These are phyloP conservation scores for Coleophora deauratella DNA, from an alignment of 2,888 invertebrate species.

Conservation along the genomic window DNA sequence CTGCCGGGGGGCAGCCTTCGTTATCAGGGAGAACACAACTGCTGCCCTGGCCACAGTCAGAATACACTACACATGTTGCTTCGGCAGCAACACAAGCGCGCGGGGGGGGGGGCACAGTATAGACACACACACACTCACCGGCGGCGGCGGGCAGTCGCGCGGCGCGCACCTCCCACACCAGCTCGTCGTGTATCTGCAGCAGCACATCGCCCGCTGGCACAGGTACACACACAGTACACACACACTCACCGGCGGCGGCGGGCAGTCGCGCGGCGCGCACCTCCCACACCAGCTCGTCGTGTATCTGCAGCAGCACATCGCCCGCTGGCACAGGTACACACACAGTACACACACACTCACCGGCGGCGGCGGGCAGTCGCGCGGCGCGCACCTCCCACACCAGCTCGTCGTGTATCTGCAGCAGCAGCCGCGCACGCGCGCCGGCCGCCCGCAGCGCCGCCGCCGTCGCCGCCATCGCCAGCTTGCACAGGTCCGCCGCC, in stretches of 20 bases:
- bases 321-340: too few species aligned
- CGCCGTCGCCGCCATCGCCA: slow-evolving; percentile 46
- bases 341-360: slow-evolving; percentile 18
- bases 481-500: slow-evolving; percentile 67
- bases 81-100: too few species aligned
- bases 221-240: too few species aligned
- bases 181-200: slow-evolving; percentile 69
- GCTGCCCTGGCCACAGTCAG: too few species aligned
- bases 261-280: slow-evolving; percentile 28
- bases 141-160: slow-evolving; percentile 26
- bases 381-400: slow-evolving; percentile 54
- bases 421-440: slow-evolving; percentile 29
- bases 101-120: too few species aligned
- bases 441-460: slow-evolving; percentile 21
- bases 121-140: too few species aligned
- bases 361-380: slow-evolving; percentile 30
- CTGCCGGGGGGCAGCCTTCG: not conserved
- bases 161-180: slow-evolving; percentile 58
- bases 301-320: slow-evolving; percentile 53
- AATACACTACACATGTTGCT: not conserved
- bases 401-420: slow-evolving; percentile 71
- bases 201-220: slow-evolving; percentile 17
- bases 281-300: slow-evolving; percentile 71
- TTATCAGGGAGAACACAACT: too few species aligned
- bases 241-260: too few species aligned